Evolutionary conservation across 1,140 invertebrate genomes (phyloP), one percentile per base, ranked within the genome.

Genomic region (Papilio glaucus): DNA sequence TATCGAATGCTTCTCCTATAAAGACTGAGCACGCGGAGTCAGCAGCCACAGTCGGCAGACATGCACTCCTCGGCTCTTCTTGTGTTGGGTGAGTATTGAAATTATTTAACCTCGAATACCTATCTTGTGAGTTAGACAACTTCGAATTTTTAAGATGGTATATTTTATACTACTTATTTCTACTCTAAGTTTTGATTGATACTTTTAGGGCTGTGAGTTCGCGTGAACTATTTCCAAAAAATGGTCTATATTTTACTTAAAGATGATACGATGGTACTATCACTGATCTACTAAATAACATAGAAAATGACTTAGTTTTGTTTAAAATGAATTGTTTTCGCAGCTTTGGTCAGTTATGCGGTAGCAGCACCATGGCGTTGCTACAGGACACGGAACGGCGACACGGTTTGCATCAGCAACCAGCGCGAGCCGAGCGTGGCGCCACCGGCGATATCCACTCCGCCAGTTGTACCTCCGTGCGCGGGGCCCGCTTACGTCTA

Each of bases 351-450:
- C 73, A 76, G 77, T 49, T 79, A 70, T 15, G 77, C 79, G 1
- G 53, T 76, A 0, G 85, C 87, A 0, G 86, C 85, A 0, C 86
- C 86, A 0, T 88, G 86, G 86, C 74, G 85, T 4, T 87, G 85
- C 65, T 75, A 70, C 61, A 81, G 72, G 18, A 80, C 79, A 0
- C 69, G 76, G 7, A 81, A 85, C 13, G 85, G 87, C 0, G 76
- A 79, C 37, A 84, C 79, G 0, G 75, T 87, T 4, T 85, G 85
- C 78, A 75, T 84, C 42, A 79, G 77, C 0, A 74, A 78, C 0
- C n/a, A 41, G 0, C 78, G 80, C 0, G 71, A 79, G 15, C 85
- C 85, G 0, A 15, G 7, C 71, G 76, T 85, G 21, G 21, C n/a
- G 1, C 82, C 77, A 0, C 82, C 85, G 0, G 33, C 62, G 0